phyloP scores from a whole-genome alignment of 2,888 invertebrate genomes.

The Hermaeophaga mercurialis region DNA sequence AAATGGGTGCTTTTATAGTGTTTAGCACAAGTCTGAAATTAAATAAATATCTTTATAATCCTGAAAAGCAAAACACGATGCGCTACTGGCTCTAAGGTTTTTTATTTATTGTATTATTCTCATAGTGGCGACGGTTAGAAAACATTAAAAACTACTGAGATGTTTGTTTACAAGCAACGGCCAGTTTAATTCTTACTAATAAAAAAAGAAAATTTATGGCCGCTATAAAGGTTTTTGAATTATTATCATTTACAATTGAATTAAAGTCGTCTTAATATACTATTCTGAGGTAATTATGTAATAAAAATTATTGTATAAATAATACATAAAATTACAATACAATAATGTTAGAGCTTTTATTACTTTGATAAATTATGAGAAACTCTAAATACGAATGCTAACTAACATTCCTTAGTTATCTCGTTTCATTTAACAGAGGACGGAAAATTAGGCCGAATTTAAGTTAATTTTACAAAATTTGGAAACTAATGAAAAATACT shows the following conservation, averaged over 20 bases:
- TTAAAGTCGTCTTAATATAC: conserved; percentile 37
- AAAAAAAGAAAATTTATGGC: conserved; percentile 37
- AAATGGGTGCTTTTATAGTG: too few species aligned
- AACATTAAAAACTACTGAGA: conserved; percentile 15
- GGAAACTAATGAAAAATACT: too few species aligned
- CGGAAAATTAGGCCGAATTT: too few species aligned
- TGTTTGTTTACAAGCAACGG: conserved; percentile 18
- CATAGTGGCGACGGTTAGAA: conserved; percentile 8
- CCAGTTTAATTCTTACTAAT: conserved; percentile 23
- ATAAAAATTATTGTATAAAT: conserved; percentile 35
- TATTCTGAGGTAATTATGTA: conserved; percentile 33
- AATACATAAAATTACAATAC: conserved; percentile 32
- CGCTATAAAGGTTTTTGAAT: conserved; percentile 33
- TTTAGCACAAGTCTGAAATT: too few species aligned
- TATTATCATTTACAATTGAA: conserved; percentile 39
- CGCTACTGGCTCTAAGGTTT: too few species aligned
- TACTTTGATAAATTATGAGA: conserved; percentile 30
- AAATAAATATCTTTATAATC: too few species aligned
- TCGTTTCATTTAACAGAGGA: too few species aligned
- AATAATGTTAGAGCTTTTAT: conserved; percentile 29
- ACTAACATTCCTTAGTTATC: too few species aligned
- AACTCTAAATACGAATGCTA: conserved; percentile 4
- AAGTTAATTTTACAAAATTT: too few species aligned
- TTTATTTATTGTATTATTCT: background rate
- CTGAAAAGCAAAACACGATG: too few species aligned